A percentile compares a stretch with the other conserved stretches of the same genome.
These are phyloP conservation scores for Chymomyza amoena DNA, from an alignment of 2,888 invertebrate genomes.

Conservation along the genomic window DNA sequence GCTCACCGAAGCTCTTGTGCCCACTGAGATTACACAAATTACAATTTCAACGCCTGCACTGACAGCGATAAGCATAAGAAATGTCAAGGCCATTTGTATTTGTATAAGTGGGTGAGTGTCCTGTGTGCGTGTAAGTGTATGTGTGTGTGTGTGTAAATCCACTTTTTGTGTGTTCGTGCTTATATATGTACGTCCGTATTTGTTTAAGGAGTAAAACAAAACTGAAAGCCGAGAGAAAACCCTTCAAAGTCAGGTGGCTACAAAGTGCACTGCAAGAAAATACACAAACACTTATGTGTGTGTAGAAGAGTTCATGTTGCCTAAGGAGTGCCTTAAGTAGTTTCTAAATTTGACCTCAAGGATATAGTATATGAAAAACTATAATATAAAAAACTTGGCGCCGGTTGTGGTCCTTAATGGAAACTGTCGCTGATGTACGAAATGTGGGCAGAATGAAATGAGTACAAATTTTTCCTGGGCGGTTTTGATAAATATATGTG, in stretches of 20 bases:
- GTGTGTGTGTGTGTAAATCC: background rate
- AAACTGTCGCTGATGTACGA: too few relatives aligned
- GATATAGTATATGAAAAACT: background rate
- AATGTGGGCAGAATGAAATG: too few relatives aligned
- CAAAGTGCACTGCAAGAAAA: constrained; percentile 25
- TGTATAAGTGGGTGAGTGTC: constrained; percentile 19
- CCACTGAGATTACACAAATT: constrained; percentile 67
- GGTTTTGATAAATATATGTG: too few relatives aligned
- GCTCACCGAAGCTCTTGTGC: constrained; percentile 20
- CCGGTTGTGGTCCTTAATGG: too few relatives aligned
- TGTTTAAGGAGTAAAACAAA: background rate
- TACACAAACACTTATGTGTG: background rate
- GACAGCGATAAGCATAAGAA: constrained; percentile 69
- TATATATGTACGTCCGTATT: constrained; percentile 1
- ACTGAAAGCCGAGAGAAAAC: constrained; percentile 12
- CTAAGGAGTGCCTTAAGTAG: background rate
- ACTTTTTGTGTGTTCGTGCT: constrained; percentile 1
- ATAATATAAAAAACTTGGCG: too few relatives aligned
- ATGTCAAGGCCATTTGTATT: constrained; percentile 69
- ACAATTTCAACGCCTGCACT: constrained; percentile 70
- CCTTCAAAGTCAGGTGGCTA: constrained; percentile 10
- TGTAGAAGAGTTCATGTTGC: background rate
- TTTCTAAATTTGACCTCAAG: background rate
- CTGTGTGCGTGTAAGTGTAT: background rate
- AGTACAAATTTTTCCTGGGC: too few relatives aligned